Conservation (phyloP, 1,140 invertebrate species). For the Neodiprion lecontei region DNA sequence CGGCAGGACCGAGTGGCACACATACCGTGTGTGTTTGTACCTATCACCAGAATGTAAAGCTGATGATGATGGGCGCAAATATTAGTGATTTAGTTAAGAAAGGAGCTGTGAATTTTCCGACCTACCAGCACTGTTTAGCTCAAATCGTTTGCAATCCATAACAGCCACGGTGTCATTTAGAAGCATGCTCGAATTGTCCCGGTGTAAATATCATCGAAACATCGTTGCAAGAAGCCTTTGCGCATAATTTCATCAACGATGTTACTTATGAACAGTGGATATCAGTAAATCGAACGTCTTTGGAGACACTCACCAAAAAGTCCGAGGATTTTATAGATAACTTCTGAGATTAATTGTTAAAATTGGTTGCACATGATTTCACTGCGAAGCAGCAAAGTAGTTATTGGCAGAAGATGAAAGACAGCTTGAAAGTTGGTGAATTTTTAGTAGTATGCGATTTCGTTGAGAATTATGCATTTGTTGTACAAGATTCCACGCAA, state of each 20-base stretch:
- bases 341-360: conserved; percentile 16
- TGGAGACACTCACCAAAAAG: conserved; percentile 31
- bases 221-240: conserved; percentile 19
- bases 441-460: conserved; percentile 39
- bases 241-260: conserved; percentile 32
- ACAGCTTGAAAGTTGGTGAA: conserved; percentile 27
- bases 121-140: no score
- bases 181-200: no score
- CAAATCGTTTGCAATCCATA: neutral
- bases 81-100: no score
- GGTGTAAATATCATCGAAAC: no score
- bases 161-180: no score
- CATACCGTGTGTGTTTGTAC: conserved; percentile 29
- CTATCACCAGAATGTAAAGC: conserved; percentile 29
- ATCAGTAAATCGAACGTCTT: conserved; percentile 31
- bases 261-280: conserved; percentile 39
- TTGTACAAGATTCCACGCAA: conserved; percentile 40
- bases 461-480: conserved; percentile 43
- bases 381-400: conserved; percentile 26
- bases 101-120: no score
- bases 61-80: conserved; percentile 24
- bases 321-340: conserved; percentile 32
- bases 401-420: conserved; percentile 32
- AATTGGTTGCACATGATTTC: conserved; percentile 29
- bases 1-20: conserved; percentile 25